Evolutionary conservation across 2,888 invertebrate species (phyloP).

Genomic region (Cyclophora punctaria): DNA sequence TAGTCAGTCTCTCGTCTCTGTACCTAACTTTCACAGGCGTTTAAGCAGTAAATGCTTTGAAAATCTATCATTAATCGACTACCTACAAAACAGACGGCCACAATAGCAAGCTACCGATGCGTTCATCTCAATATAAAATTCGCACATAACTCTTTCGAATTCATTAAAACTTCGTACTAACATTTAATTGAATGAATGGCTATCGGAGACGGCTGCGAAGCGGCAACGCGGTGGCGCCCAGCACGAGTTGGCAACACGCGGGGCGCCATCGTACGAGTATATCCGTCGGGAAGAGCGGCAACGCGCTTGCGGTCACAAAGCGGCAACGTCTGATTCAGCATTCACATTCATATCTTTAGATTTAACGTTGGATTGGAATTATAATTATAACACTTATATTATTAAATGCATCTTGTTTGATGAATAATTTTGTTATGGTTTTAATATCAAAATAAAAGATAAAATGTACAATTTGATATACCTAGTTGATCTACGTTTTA

Average conservation of each 20-base stretch:
- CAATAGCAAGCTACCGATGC: conserved; percentile 9
- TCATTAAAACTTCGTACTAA: conserved; percentile 39
- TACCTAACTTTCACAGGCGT: neutral
- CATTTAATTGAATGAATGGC: conserved; percentile 58
- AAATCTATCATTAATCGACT: conserved; percentile 2
- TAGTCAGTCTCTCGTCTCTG: no score
- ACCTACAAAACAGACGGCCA: conserved; percentile 8
- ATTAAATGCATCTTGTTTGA: no score
- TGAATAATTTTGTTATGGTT: no score
- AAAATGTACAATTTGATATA: no score
- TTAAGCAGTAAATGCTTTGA: neutral
- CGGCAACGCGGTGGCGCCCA: conserved; percentile 58
- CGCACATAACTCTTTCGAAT: conserved; percentile 31
- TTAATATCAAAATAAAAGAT: no score
- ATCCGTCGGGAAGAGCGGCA: conserved; percentile 11
- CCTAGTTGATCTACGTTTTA: no score
- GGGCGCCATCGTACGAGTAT: conserved; percentile 47
- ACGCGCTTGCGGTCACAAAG: conserved; percentile 18
- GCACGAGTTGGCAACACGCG: conserved; percentile 53
- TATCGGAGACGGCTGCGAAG: conserved; percentile 30
- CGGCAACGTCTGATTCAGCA: conserved; percentile 68
- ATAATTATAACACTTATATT: no score
- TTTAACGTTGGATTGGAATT: no score
- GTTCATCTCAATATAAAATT: conserved; percentile 22
- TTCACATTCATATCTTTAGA: conserved; percentile 36